Conservation (phyloP, 2,888 invertebrate genomes). For the Orchestes rusci region DNA sequence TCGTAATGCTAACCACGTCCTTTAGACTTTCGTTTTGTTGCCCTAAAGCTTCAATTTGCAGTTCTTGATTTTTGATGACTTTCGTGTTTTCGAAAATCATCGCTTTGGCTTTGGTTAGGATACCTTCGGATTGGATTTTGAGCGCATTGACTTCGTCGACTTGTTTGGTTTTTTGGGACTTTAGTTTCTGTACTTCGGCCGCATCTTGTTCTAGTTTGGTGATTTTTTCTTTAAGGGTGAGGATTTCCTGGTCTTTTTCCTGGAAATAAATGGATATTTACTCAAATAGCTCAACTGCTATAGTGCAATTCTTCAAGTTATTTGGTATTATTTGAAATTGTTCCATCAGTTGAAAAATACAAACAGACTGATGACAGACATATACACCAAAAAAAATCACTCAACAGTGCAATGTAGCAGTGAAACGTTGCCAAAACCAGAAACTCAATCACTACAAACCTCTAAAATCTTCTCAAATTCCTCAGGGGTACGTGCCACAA, state of each 20-base stretch:
- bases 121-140: slow-evolving; percentile 43
- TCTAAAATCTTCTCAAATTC: slow-evolving; percentile 27
- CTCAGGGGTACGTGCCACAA: slow-evolving; percentile 6
- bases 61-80: slow-evolving; percentile 69
- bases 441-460: no score
- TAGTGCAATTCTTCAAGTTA: neutral
- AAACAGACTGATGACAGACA: no score
- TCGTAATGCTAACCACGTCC: slow-evolving; percentile 75
- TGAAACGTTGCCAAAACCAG: no score
- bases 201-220: slow-evolving; percentile 37
- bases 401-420: no score
- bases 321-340: no score
- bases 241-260: slow-evolving; percentile 32
- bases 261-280: slow-evolving; percentile 20
- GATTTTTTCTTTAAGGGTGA: slow-evolving; percentile 28
- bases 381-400: no score
- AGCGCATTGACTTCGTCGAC: slow-evolving; percentile 33
- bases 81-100: slow-evolving; percentile 70
- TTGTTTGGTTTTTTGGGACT: slow-evolving; percentile 34
- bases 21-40: slow-evolving; percentile 69
- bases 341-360: no score
- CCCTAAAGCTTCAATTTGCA: slow-evolving; percentile 65
- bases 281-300: neutral
- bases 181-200: slow-evolving; percentile 35
- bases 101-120: slow-evolving; percentile 59